Conservation (phyloP, 2,797 vertebrate species). For the Galagoides demidoff region DNA sequence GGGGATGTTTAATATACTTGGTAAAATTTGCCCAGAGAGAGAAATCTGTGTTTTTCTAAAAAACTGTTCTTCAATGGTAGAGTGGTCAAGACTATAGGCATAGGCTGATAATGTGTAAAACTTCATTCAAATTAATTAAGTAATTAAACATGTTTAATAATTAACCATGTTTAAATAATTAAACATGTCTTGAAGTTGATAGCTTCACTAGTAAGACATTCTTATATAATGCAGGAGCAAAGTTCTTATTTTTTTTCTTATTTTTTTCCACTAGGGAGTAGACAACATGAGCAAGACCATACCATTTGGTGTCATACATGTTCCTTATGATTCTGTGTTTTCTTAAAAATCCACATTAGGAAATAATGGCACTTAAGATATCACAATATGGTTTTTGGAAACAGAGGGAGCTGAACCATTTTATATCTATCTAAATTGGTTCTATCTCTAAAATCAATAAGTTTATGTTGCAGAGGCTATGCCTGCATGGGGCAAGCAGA, state of each 20-base stretch:
- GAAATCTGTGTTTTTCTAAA: not conserved
- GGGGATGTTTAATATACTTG: not conserved
- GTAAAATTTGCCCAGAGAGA: not conserved
- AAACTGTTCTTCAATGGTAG: not conserved
- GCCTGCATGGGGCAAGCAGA: not conserved
- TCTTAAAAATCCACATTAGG: not conserved
- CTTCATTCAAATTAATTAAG: not conserved
- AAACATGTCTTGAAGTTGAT: not conserved
- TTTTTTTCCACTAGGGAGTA: not conserved
- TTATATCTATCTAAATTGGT: not conserved
- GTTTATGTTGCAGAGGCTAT: not conserved
- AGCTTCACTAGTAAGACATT: not conserved
- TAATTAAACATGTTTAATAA: not conserved
- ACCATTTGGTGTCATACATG: not conserved
- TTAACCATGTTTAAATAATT: not conserved
- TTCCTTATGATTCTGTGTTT: not conserved
- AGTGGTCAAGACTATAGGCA: not conserved
- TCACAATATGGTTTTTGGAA: not conserved
- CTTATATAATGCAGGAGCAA: not conserved
- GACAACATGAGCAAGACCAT: not conserved
- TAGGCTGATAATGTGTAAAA: not conserved
- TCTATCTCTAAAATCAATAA: not conserved
- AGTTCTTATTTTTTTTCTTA: not conserved
- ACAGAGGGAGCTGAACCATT: not conserved
- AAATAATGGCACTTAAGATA: not conserved